Evolutionary conservation across 2,888 invertebrate species (phyloP).

Genomic region (Cremastinae sp.): DNA sequence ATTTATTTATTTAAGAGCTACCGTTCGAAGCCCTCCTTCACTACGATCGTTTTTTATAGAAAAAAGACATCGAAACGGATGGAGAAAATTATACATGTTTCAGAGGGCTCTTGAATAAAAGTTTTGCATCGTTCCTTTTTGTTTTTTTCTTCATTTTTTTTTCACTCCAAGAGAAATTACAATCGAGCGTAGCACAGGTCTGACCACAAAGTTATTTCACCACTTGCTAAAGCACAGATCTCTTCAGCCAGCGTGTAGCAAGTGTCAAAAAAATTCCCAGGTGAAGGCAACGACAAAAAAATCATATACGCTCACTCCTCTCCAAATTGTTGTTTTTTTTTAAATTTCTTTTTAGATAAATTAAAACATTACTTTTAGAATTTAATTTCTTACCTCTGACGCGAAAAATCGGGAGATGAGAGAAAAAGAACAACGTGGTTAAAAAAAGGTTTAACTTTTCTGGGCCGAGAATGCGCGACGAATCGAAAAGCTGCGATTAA

Average conservation of each 20-base stretch:
- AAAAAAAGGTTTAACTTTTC: no score
- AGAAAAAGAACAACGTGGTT: no score
- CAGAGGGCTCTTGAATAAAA: neutral
- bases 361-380: no score
- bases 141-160: no score
- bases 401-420: no score
- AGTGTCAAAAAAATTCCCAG: neutral
- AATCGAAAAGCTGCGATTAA: no score
- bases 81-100: neutral
- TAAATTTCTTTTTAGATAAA: no score
- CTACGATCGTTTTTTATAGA: conserved; percentile 18
- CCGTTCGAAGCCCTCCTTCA: conserved; percentile 26
- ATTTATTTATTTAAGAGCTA: conserved; percentile 13
- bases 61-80: conserved; percentile 10
- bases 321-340: no score
- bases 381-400: no score
- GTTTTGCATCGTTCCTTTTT: no score
- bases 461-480: no score
- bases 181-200: conserved; percentile 24
- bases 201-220: conserved; percentile 52
- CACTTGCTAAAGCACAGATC: conserved; percentile 34
- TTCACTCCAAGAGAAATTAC: no score
- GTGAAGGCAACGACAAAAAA: neutral
- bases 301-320: neutral
- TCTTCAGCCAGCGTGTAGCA: neutral